Base-by-base conservation (phyloP, 2,113 vertebrate species). In the Piprites chloris region DNA sequence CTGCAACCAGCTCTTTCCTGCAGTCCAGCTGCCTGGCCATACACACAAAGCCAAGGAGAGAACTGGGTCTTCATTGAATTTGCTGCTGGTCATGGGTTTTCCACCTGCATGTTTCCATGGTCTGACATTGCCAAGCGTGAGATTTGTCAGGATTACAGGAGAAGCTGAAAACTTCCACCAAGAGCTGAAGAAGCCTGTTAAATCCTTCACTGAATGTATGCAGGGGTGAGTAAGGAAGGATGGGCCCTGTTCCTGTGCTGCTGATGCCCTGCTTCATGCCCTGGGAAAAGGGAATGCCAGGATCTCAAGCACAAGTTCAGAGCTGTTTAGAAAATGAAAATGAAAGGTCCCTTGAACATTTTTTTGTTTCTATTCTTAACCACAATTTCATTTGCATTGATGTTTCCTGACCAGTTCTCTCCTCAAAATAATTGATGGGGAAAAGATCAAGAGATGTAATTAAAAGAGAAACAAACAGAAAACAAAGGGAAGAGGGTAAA, bases 401-500 rank as follows among this genome's bases (percentile, higher is more conserved):
- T 81, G 89, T 93, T 95, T 96, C 77, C 92, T 61, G 44, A 95
- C 88, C 81, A 72, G 41, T 92, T 92, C 58, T 94, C 82, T 87
- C 69, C 84, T 93, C 85, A 78, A 87, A 94, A 96, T 91, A 82
- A 92, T 94, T 94, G 90, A 90, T 93, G 85, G 88, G 87, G 23
- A 75, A 93, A 94, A 90, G 77, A 94, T 92, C 76, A 85, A 91
- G 90, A 95, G 85, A 85, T 78, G 81, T 91, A 92, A 96, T 81
- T 95, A 96, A 93, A 96, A 79, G 75, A 82, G 92, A 95, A 98
- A 96, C 83, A 96, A 93, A 88, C 87, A 95, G 75, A 72, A 92
- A 97, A 96, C 92, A 87, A 95, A 97, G 89, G 84, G 95, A 94
- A 97, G 95, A 96, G 89, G 24, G 81, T 85, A 69, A 95, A 90